Percentiles rank a stretch among this genome's conserved stretches.
These are phyloP conservation scores for Steatocranus sp. DNA, from an alignment of 2,797 vertebrate species.

Conservation along the genomic window DNA sequence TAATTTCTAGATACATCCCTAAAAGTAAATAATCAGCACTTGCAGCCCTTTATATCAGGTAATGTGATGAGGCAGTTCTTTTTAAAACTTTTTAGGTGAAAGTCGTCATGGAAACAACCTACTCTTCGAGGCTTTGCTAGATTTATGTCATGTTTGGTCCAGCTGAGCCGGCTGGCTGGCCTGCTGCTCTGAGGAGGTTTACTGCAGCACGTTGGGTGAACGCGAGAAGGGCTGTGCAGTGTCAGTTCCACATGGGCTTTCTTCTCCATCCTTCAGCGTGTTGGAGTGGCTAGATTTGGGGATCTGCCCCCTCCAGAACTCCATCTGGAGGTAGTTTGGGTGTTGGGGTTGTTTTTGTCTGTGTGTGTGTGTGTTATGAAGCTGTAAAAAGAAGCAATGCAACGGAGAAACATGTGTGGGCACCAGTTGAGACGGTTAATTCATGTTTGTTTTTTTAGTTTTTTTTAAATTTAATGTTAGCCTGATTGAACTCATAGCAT, in stretches of 20 bases:
- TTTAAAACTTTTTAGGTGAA: neutral
- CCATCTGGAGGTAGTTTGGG: slow-evolving; percentile 74
- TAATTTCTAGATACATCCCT: neutral
- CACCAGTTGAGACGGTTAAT: neutral
- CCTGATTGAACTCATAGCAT: neutral
- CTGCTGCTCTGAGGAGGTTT: neutral
- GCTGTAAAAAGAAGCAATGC: slow-evolving; percentile 33
- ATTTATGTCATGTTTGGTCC: neutral
- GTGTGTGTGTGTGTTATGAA: neutral
- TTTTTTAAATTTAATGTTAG: neutral
- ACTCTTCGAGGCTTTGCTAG: neutral
- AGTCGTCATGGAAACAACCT: neutral
- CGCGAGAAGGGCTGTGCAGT: neutral
- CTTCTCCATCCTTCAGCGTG: neutral
- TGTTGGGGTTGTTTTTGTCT: neutral
- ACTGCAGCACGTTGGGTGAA: neutral
- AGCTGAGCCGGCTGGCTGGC: neutral
- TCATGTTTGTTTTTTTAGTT: accelerated
- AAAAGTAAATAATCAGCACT: neutral
- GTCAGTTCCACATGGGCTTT: neutral
- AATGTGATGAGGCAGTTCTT: neutral
- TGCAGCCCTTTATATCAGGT: neutral
- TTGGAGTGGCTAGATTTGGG: slow-evolving; percentile 37
- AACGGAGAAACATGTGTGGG: neutral
- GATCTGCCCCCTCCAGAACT: slow-evolving; percentile 35